A percentile compares a stretch with the other conserved stretches of the same genome.
phyloP scores from a whole-genome alignment of 2,113 vertebrate genomes.

The Saguinus midas region DNA sequence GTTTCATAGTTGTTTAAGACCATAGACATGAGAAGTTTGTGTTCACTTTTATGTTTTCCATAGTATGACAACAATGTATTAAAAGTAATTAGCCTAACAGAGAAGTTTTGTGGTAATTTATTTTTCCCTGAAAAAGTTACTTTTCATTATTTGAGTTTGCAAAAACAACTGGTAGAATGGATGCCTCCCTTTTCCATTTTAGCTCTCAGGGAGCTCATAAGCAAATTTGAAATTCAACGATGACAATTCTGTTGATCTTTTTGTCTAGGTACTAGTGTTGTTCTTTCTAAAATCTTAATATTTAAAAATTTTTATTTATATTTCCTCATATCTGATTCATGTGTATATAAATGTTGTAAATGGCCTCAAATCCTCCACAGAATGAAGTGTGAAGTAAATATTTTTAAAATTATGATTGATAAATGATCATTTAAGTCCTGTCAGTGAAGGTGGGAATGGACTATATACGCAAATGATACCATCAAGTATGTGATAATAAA shows the following conservation, averaged over 20 bases:
- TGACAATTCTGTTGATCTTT: background rate
- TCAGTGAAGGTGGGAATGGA: background rate
- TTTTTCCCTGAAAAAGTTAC: background rate
- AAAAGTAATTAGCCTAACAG: background rate
- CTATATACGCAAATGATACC: background rate
- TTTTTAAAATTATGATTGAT: background rate
- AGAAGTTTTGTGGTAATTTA: background rate
- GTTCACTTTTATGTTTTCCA: background rate
- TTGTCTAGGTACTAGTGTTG: background rate
- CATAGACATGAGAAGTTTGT: background rate
- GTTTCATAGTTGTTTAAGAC: background rate
- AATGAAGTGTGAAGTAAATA: constrained; percentile 2
- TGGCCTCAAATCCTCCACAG: background rate
- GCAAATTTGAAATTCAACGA: background rate
- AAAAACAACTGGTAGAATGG: background rate
- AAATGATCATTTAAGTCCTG: background rate
- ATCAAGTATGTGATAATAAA: background rate
- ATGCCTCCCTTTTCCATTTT: background rate
- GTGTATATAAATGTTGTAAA: background rate
- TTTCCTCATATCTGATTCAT: background rate
- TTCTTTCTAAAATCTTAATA: background rate
- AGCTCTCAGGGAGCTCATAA: background rate
- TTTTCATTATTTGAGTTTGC: background rate
- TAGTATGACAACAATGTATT: background rate
- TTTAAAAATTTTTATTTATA: background rate